Percentiles rank a stretch among this genome's conserved stretches.
phyloP scores from a whole-genome alignment of 2,113 vertebrate genomes.

The Herpetotheres cachinnans region DNA sequence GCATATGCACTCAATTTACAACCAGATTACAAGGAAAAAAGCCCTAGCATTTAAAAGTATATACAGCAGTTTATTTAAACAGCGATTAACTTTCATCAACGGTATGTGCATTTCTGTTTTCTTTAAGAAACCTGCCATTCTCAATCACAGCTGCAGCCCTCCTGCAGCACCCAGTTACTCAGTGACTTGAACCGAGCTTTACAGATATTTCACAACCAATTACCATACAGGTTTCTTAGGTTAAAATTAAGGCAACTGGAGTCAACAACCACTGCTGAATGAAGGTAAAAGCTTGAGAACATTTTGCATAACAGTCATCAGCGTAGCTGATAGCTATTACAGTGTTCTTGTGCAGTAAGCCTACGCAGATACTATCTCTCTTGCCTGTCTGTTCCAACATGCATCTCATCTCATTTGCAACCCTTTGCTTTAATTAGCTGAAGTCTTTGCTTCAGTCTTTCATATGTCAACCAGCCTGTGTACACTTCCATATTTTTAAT shows the following conservation, averaged over 20 bases:
- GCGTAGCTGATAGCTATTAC: constrained; percentile 47
- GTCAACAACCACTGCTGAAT: constrained; percentile 24
- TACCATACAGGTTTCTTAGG: neutral
- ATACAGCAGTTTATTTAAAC: constrained; percentile 31
- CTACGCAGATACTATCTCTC: constrained; percentile 42
- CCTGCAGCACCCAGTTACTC: neutral
- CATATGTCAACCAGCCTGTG: constrained; percentile 55
- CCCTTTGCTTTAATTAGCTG: constrained; percentile 44
- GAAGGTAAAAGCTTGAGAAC: constrained; percentile 51
- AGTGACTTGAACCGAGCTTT: neutral
- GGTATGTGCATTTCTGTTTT: constrained; percentile 6
- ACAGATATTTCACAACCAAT: neutral
- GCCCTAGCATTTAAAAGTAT: neutral
- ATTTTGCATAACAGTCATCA: constrained; percentile 37
- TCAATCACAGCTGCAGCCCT: neutral
- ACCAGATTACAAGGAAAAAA: neutral
- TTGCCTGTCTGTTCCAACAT: constrained; percentile 42
- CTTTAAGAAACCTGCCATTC: neutral
- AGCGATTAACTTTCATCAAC: constrained; percentile 16
- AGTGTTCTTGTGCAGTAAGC: constrained; percentile 48
- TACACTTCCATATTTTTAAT: constrained; percentile 59
- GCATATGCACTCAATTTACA: neutral
- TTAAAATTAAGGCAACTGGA: constrained; percentile 35
- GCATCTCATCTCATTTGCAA: constrained; percentile 56
- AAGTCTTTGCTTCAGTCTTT: constrained; percentile 42